Evolutionary conservation across 2,888 invertebrate genomes (phyloP).

Genomic region (Macrosiphum euphorbiae): DNA sequence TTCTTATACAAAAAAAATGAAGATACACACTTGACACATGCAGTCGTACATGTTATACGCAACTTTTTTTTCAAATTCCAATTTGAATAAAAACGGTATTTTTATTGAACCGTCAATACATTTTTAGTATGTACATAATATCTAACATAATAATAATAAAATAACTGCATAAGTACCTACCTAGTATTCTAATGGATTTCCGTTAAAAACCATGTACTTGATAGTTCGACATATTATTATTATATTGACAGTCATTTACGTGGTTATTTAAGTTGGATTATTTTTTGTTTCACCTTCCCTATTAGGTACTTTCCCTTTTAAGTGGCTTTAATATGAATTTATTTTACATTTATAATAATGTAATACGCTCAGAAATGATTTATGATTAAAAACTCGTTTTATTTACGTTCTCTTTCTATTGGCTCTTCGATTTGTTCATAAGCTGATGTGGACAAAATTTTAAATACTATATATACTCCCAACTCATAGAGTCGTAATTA

Average conservation of each 20-base stretch:
- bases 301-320: conserved; percentile 50
- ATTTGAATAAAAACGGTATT: conserved; percentile 54
- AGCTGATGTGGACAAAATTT: conserved; percentile 23
- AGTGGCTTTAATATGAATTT: conserved; percentile 40
- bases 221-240: background rate
- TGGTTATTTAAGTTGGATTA: background rate
- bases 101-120: conserved; percentile 34
- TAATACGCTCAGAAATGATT: conserved; percentile 44
- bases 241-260: background rate
- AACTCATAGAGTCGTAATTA: conserved; percentile 1
- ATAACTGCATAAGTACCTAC: background rate
- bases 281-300: conserved; percentile 29
- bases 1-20: background rate
- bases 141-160: conserved; percentile 28
- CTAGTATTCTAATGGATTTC: conserved; percentile 23
- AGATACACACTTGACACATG: background rate
- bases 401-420: conserved; percentile 50
- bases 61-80: background rate
- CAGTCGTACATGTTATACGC: background rate
- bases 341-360: conserved; percentile 44
- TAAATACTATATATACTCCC: conserved; percentile 25
- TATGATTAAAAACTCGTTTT: conserved; percentile 60
- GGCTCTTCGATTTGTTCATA: background rate
- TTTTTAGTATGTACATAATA: background rate
- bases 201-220: conserved; percentile 23